These are phyloP conservation scores for Lerista edwardsae DNA, from an alignment of 2,797 vertebrate genomes.

Conservation along the genomic window DNA sequence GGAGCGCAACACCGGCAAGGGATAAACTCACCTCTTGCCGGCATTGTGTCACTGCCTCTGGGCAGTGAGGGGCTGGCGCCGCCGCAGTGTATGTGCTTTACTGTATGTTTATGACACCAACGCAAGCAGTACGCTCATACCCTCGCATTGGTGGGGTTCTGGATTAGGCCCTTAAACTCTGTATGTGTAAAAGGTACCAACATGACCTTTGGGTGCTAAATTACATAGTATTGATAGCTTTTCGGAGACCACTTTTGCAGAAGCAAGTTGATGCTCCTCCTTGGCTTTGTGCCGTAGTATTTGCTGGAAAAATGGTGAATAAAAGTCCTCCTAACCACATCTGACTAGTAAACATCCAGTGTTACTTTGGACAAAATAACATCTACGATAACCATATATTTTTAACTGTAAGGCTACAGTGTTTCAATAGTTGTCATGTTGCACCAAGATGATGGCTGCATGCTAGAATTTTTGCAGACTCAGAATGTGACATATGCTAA, in stretches of 20 bases:
- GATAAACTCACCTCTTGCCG: no score
- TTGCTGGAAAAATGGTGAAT: slow-evolving; percentile 4
- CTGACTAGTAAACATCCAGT: not conserved
- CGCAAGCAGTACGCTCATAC: no score
- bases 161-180: no score
- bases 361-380: not conserved
- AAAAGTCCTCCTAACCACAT: not conserved
- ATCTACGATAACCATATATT: not conserved
- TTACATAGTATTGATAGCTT: not conserved
- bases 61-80: no score
- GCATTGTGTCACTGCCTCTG: no score
- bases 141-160: no score
- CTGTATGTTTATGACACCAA: no score
- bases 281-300: not conserved
- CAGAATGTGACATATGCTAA: slow-evolving; percentile 2
- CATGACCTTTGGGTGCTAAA: slow-evolving; percentile 26
- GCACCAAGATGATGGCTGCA: not conserved
- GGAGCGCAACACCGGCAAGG: no score
- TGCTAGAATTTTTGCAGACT: not conserved
- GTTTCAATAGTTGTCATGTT: not conserved
- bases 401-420: no score
- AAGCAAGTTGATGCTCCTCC: not conserved
- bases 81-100: no score
- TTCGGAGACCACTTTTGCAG: slow-evolving; percentile 15
- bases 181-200: not conserved